Percentiles rank a stretch among this genome's conserved stretches.
These are phyloP conservation scores for Pangasius larnaudii DNA, from an alignment of 2,797 vertebrate species.

Conservation along the genomic window DNA sequence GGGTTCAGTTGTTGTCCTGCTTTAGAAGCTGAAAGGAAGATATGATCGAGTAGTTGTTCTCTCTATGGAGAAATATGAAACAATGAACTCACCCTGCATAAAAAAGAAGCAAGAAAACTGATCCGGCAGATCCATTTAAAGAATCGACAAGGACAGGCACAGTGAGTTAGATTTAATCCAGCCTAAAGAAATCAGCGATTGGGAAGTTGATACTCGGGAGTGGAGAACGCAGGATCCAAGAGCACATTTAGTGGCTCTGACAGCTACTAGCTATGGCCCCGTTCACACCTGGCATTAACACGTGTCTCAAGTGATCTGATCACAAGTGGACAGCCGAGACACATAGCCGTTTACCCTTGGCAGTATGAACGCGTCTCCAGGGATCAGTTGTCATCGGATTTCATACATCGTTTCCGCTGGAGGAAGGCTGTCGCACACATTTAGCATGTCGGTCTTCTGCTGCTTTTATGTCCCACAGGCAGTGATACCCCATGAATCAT, in stretches of 20 bases:
- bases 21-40: constrained; percentile 19
- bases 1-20: neutral
- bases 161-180: neutral
- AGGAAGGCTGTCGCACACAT: neutral
- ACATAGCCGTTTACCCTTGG: neutral
- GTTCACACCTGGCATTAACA: neutral
- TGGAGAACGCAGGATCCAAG: neutral
- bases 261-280: too few relatives aligned
- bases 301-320: neutral
- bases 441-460: neutral
- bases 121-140: constrained; percentile 16
- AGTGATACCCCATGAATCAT: neutral
- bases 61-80: neutral
- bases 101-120: constrained; percentile 16
- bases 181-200: neutral
- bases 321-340: neutral
- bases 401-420: neutral
- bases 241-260: neutral
- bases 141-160: neutral
- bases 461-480: neutral
- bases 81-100: constrained; percentile 2
- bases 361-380: neutral
- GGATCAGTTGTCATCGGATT: neutral
- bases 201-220: neutral
- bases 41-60: neutral